These are phyloP conservation scores for Ctenopoma kingsleyae DNA, from an alignment of 2,797 vertebrate genomes.

Conservation along the genomic window DNA sequence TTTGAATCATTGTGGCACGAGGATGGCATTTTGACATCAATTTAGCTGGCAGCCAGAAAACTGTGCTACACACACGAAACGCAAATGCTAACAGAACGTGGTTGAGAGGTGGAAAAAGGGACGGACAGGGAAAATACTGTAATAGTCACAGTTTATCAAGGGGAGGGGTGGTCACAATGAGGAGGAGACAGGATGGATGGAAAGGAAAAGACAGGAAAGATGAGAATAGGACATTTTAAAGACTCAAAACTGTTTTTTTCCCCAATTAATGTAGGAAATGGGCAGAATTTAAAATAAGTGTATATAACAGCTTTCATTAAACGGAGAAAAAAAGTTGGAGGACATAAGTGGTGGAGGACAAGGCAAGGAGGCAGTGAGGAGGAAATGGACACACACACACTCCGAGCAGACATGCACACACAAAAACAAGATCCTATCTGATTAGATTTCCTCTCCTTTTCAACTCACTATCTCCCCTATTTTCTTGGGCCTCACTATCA, in stretches of 20 bases:
- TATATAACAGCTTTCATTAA: background rate
- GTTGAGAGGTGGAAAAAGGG: background rate
- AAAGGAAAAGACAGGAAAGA: background rate
- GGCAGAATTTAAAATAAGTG: background rate
- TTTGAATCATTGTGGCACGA: constrained; percentile 65
- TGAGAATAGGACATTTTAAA: background rate
- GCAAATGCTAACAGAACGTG: constrained; percentile 41
- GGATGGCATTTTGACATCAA: constrained; percentile 72
- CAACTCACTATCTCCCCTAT: constrained; percentile 33
- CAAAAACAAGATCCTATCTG: constrained; percentile 40
- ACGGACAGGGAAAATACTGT: background rate
- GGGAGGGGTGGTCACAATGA: background rate
- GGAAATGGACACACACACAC: constrained; percentile 23
- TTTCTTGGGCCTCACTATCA: constrained; percentile 61
- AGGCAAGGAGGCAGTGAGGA: constrained; percentile 5
- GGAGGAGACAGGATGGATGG: background rate
- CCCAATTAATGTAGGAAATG: background rate
- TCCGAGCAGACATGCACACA: constrained; percentile 5
- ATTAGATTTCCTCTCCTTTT: constrained; percentile 60
- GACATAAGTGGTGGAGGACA: constrained; percentile 16
- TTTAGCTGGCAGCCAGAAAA: constrained; percentile 55
- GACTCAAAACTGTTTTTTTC: background rate
- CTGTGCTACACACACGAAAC: constrained; percentile 25
- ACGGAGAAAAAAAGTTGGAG: constrained; percentile 16
- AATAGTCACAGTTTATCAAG: constrained; percentile 30